A percentile compares a stretch with the other conserved stretches of the same genome.
phyloP scores from a whole-genome alignment of 2,888 invertebrate species.

The Patella depressa region DNA sequence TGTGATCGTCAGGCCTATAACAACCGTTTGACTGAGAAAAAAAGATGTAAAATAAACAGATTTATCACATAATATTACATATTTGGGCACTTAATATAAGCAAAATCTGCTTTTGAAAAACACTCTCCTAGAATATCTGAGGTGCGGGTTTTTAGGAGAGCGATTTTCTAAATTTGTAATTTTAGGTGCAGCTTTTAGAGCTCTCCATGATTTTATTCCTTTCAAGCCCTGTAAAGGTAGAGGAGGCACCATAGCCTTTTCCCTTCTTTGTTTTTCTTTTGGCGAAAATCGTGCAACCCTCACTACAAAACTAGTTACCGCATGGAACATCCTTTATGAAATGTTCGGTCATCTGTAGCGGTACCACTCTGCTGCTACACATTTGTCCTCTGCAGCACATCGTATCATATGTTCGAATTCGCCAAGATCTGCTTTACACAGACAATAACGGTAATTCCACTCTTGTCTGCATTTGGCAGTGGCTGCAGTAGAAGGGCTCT shows the following conservation, averaged over 20 bases:
- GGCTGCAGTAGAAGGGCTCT: constrained; percentile 27
- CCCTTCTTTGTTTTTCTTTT: constrained; percentile 6
- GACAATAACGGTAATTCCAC: constrained; percentile 27
- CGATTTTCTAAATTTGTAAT: too few relatives aligned
- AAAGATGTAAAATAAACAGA: too few relatives aligned
- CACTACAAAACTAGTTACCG: constrained; percentile 33
- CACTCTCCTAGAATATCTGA: too few relatives aligned
- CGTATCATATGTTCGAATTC: constrained; percentile 35
- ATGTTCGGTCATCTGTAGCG: background rate
- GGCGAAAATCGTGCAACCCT: constrained; percentile 21
- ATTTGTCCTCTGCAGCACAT: constrained; percentile 27
- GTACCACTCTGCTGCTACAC: constrained; percentile 36
- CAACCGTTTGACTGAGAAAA: too few relatives aligned
- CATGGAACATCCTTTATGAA: constrained; percentile 23
- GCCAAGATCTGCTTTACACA: constrained; percentile 31
- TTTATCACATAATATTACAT: too few relatives aligned
- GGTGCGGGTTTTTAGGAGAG: too few relatives aligned
- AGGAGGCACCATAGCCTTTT: background rate
- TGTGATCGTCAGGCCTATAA: too few relatives aligned
- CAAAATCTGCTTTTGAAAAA: too few relatives aligned
- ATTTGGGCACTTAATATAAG: too few relatives aligned
- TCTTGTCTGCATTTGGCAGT: constrained; percentile 13
- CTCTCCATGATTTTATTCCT: too few relatives aligned
- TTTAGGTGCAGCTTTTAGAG: too few relatives aligned
- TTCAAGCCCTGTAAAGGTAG: background rate